Percentiles rank a stretch among this genome's conserved stretches.
Conservation (phyloP, 2,113 vertebrate species). For the Uropsilus gracilis region DNA sequence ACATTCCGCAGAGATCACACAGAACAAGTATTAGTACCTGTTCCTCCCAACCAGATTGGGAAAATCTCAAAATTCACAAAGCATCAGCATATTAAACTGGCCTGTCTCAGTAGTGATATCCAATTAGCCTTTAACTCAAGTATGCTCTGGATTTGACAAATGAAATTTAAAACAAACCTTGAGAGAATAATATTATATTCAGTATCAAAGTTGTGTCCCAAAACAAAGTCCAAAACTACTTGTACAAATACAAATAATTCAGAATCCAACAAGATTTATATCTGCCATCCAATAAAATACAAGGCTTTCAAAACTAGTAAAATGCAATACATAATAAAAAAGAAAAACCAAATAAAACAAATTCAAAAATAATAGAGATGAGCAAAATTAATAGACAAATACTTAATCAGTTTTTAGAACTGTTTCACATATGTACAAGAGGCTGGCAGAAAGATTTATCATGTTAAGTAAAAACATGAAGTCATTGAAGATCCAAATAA, state of each 20-base stretch:
- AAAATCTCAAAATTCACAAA: conserved; percentile 20
- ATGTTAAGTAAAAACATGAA: conserved; percentile 15
- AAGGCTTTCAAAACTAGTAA: conserved; percentile 9
- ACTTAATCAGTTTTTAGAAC: background rate
- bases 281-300: conserved; percentile 8
- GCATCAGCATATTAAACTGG: background rate
- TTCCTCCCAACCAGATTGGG: background rate
- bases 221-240: conserved; percentile 16
- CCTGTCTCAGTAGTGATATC: background rate
- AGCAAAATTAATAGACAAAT: background rate
- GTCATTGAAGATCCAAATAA: background rate
- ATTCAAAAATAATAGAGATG: background rate
- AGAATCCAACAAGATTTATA: conserved; percentile 33
- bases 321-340: background rate
- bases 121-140: conserved; percentile 46
- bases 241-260: conserved; percentile 50
- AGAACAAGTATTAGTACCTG: background rate
- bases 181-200: background rate
- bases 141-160: background rate
- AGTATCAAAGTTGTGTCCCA: conserved; percentile 41
- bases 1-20: background rate
- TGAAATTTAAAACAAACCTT: conserved; percentile 39
- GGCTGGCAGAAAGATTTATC: background rate
- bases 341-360: conserved; percentile 13
- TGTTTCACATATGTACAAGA: background rate